Evolutionary conservation across 2,797 vertebrate species (phyloP).

Genomic region (Macrochelys suwanniensis): DNA sequence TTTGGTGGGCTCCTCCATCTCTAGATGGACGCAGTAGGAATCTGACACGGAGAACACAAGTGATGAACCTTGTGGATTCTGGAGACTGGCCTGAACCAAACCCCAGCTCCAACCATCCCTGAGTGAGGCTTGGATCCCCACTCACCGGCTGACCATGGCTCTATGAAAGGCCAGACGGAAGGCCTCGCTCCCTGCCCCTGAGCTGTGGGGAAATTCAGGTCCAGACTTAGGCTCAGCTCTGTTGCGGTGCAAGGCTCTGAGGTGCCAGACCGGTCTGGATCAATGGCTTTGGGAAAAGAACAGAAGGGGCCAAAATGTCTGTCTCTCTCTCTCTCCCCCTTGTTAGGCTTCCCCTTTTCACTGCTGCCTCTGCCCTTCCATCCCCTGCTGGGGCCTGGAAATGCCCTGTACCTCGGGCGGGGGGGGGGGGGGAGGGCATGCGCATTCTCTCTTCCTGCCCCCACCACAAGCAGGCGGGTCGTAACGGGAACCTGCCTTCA

Average conservation of each 20-base stretch:
- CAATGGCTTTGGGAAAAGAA: background rate
- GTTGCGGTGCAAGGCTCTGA: no score
- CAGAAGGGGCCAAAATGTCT: background rate
- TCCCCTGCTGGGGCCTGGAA: no score
- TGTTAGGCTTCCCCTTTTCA: background rate
- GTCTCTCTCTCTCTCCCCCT: background rate
- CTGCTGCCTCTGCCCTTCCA: background rate
- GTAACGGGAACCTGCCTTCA: background rate
- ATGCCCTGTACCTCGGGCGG: background rate
- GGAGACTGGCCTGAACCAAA: background rate
- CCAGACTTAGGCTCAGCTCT: background rate
- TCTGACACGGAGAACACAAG: background rate
- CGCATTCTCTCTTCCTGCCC: background rate
- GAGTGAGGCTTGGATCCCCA: background rate
- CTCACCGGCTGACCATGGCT: background rate
- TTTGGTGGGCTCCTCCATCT: background rate
- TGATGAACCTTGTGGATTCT: background rate
- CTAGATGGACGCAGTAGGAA: fast-evolving
- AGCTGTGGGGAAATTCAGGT: no score
- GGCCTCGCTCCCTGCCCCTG: no score
- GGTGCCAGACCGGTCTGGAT: background rate
- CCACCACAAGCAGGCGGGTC: background rate
- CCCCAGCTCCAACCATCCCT: background rate
- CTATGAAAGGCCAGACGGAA: background rate
- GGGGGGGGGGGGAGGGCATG: no score